phyloP scores from a whole-genome alignment of 2,888 invertebrate genomes.

The Chymomyza amoena region DNA sequence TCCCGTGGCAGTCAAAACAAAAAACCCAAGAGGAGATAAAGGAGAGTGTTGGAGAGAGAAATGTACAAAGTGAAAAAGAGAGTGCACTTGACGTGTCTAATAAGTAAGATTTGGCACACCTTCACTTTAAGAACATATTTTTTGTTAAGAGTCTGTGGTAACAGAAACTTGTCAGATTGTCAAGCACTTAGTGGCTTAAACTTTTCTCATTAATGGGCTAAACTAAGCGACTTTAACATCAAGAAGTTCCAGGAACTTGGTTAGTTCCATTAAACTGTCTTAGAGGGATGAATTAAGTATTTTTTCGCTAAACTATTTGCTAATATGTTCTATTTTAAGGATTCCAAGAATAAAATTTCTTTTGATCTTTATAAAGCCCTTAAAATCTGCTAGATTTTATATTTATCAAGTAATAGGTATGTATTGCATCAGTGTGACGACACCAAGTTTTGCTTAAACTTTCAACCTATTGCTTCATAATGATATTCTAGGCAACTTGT shows the following conservation, averaged over 20 bases:
- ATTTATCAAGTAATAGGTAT: too few relatives aligned
- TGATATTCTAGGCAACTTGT: too few relatives aligned
- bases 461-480: too few relatives aligned
- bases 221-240: background rate
- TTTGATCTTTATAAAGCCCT: too few relatives aligned
- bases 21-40: background rate
- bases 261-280: too few relatives aligned
- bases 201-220: background rate
- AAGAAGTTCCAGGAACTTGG: background rate
- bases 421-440: too few relatives aligned
- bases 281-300: too few relatives aligned
- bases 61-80: background rate
- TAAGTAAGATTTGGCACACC: background rate
- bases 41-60: background rate
- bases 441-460: too few relatives aligned
- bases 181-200: background rate
- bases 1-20: conserved; percentile 19
- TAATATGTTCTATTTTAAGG: too few relatives aligned
- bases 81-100: background rate
- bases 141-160: background rate
- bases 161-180: background rate
- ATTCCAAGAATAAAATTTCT: too few relatives aligned
- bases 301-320: too few relatives aligned
- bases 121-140: background rate
- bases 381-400: too few relatives aligned